Conservation (phyloP, 2,797 vertebrate species). For the Eulemur mongoz region DNA sequence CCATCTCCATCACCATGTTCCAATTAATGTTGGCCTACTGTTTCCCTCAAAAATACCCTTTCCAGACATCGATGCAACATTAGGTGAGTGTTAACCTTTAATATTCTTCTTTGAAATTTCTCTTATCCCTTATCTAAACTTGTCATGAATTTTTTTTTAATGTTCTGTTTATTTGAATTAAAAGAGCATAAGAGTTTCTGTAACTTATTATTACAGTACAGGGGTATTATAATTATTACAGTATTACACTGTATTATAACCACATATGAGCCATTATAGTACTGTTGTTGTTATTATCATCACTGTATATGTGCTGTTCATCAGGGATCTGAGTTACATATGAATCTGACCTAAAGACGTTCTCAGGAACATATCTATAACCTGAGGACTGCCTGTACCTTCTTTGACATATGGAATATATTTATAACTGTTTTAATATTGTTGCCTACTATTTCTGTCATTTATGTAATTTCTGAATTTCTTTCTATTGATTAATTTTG, state of each 20-base stretch:
- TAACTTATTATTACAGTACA: neutral
- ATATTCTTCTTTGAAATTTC: neutral
- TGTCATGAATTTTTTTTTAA: neutral
- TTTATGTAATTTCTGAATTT: conserved; percentile 4
- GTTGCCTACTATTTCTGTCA: neutral
- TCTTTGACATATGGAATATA: neutral
- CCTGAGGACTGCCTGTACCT: neutral
- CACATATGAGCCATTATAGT: no score
- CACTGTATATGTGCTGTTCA: no score
- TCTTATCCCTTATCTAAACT: neutral
- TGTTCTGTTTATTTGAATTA: neutral
- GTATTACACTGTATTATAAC: neutral
- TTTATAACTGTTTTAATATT: neutral
- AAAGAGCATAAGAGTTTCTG: neutral
- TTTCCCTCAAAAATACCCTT: no score
- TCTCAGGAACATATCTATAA: neutral
- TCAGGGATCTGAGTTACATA: neutral
- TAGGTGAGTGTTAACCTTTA: neutral
- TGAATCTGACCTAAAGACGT: neutral
- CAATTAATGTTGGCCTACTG: neutral
- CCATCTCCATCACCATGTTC: neutral
- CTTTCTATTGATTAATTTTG: neutral
- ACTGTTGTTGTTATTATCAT: no score
- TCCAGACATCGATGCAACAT: neutral
- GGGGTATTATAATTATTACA: neutral